A percentile compares a stretch with the other conserved stretches of the same genome.
These are phyloP conservation scores for Montifringilla adamsi DNA, from an alignment of 2,113 vertebrate species.

Conservation along the genomic window DNA sequence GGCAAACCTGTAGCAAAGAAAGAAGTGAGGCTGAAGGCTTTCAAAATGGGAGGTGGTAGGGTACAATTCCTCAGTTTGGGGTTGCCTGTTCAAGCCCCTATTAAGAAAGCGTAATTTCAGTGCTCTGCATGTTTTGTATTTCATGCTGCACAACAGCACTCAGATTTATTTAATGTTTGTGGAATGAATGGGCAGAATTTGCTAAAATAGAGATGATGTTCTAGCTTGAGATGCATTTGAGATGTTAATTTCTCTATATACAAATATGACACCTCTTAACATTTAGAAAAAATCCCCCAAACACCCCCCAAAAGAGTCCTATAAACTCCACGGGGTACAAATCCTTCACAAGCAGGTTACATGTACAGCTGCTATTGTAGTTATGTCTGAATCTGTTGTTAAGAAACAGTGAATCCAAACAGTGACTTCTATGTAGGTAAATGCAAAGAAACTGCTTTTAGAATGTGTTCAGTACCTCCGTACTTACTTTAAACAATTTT, in stretches of 20 bases:
- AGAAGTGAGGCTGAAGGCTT: background rate
- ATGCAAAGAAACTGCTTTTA: background rate
- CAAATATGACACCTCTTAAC: fast-evolving
- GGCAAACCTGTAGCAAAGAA: background rate
- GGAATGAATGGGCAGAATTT: background rate
- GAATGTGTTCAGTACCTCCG: background rate
- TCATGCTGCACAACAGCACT: background rate
- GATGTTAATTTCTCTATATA: background rate
- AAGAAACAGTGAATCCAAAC: background rate
- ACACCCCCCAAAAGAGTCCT: too few species aligned
- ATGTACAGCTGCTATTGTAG: background rate
- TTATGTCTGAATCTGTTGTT: background rate
- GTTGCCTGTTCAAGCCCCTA: fast-evolving
- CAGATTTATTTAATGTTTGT: fast-evolving
- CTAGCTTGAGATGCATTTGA: background rate
- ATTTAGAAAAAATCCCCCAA: background rate
- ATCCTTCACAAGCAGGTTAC: background rate
- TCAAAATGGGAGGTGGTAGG: background rate
- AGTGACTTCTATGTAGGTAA: background rate
- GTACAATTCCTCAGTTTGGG: background rate
- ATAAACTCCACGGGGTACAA: background rate
- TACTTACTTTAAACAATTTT: background rate
- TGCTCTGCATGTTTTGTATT: background rate
- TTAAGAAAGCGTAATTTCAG: background rate
- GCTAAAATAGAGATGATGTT: background rate